Evolutionary conservation across 1,140 invertebrate species (phyloP), one percentile per base, ranked within the genome.

Genomic region (Elysia chlorotica): DNA sequence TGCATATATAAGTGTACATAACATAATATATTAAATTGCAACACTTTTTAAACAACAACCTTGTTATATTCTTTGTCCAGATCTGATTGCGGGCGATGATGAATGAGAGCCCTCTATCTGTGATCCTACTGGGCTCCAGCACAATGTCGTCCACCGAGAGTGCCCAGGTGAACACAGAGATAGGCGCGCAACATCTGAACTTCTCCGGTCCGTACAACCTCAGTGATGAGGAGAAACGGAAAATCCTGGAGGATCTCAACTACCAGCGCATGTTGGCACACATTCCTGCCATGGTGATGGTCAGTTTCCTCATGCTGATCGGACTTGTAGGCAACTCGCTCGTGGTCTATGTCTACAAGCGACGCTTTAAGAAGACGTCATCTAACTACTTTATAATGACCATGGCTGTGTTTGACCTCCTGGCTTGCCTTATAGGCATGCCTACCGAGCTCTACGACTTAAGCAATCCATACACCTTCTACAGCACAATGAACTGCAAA

Each of bases 301-400:
- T 83, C 0, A 28, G 73, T 25, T 57, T 81, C 19, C 59, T 82
- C 21, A 78, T 80, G 78, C 28, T 82, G 2, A 63, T 81, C 2
- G 82, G 82, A 25, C 65, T 79, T 3, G 36, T 78, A 10, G 82
- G 82, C 19, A 83, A 83, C 74, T 38, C 37, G 19, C 65, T 83
- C 5, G 82, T 82, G 4, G 68, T 83, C 35, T 79, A 79, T 62
- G 79, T 83, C 31, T 83, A 82, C 66, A 69, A 71, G 0, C 62
- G 75, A 10, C 68, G 75, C 19, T 82, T 82, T 71, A 79, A 78
- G 53, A 77, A 77, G 30, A 81, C 77, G 0, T 81, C 82, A 0
- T 81, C 79, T 1, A 81, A 83, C 56, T 81, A 82, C 69, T 83
- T 83, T 73, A 83, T 83, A 48, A 66, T 79, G 62, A 74, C 78